Evolutionary conservation across 2,888 invertebrate genomes (phyloP).

Genomic region (Cephus pulcher): DNA sequence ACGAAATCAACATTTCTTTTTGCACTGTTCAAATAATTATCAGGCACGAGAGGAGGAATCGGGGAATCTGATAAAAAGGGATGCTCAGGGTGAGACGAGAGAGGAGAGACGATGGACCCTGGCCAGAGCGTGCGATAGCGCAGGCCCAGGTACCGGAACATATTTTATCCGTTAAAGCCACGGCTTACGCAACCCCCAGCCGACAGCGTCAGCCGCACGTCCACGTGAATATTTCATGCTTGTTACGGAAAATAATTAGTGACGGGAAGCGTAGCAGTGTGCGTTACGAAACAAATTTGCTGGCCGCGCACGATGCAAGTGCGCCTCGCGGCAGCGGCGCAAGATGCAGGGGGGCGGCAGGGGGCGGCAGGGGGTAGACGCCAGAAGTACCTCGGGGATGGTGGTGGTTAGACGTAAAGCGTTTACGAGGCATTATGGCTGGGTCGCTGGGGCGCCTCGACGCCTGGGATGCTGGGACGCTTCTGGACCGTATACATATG

Average conservation of each 20-base stretch:
- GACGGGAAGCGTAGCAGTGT: conserved; percentile 34
- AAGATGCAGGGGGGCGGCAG: conserved; percentile 1
- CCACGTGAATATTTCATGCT: conserved; percentile 46
- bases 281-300: conserved; percentile 47
- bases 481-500: neutral
- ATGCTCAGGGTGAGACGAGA: neutral
- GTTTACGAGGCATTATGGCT: conserved; percentile 41
- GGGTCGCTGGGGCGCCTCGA: neutral
- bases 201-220: conserved; percentile 6
- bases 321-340: conserved; percentile 5
- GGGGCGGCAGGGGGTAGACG: neutral
- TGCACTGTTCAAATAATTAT: no score
- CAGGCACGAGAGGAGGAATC: no score
- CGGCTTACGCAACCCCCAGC: neutral
- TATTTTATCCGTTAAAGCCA: neutral
- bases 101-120: neutral
- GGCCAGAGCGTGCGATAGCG: neutral
- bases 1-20: neutral
- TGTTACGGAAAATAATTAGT: conserved; percentile 60
- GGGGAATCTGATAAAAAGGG: no score
- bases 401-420: conserved; percentile 36
- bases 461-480: neutral
- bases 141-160: neutral
- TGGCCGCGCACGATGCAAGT: conserved; percentile 32
- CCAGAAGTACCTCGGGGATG: conserved; percentile 13